Conservation (phyloP, 2,888 invertebrate genomes). For the Brachyptera risi region DNA sequence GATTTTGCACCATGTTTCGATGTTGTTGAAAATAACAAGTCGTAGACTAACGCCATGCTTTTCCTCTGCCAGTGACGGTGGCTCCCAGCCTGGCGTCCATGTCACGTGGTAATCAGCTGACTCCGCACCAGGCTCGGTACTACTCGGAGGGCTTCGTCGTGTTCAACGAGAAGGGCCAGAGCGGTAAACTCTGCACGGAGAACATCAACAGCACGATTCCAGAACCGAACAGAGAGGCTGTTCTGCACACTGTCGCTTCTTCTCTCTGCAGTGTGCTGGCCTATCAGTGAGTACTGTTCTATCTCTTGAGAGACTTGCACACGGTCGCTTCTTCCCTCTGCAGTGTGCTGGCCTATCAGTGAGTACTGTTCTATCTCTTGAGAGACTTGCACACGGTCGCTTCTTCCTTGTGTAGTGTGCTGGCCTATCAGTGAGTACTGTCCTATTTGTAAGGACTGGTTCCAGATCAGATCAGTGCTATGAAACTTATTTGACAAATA, state of each 20-base stretch:
- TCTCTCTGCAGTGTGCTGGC: slow-evolving; percentile 74
- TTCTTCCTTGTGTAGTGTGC: slow-evolving; percentile 69
- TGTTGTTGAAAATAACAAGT: no score
- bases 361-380: slow-evolving; percentile 43
- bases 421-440: slow-evolving; percentile 66
- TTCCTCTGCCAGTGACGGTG: slow-evolving; percentile 68
- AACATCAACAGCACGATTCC: slow-evolving; percentile 63
- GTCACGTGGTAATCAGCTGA: slow-evolving; percentile 51
- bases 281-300: slow-evolving; percentile 58
- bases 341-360: slow-evolving; percentile 72
- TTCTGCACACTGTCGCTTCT: slow-evolving; percentile 66
- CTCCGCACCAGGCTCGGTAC: slow-evolving; percentile 66
- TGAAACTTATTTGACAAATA: no score
- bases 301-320: slow-evolving; percentile 54
- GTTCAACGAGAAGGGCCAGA: slow-evolving; percentile 62
- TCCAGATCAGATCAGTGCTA: no score
- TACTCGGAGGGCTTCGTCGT: slow-evolving; percentile 75
- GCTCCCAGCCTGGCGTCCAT: slow-evolving; percentile 64
- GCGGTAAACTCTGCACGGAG: slow-evolving; percentile 69
- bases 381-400: slow-evolving; percentile 66
- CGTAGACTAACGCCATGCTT: no score
- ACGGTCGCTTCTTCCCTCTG: slow-evolving; percentile 79
- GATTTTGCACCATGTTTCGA: no score
- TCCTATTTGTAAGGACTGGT: no score
- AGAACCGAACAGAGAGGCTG: slow-evolving; percentile 47